phyloP scores from a whole-genome alignment of 2,888 invertebrate genomes.

The Metacarcinus magister region DNA sequence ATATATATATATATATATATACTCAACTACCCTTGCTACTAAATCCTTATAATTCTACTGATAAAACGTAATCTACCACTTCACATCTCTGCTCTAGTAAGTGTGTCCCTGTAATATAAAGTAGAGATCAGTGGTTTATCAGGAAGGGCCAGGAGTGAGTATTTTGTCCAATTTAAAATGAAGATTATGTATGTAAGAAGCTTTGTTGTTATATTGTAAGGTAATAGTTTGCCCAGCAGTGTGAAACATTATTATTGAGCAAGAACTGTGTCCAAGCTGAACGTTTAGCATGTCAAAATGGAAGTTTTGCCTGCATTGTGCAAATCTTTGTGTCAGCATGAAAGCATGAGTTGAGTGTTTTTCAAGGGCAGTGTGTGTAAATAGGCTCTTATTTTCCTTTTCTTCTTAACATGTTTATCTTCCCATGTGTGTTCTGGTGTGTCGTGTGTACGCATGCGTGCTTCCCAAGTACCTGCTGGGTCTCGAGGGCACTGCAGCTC shows the following conservation, averaged over 20 bases:
- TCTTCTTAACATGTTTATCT: background rate
- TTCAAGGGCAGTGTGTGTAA: constrained; percentile 28
- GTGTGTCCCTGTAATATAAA: constrained; percentile 4
- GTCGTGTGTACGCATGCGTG: constrained; percentile 43
- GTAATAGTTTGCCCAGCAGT: background rate
- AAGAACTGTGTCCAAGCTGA: background rate
- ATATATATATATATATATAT: constrained; percentile 63
- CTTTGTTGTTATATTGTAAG: constrained; percentile 22
- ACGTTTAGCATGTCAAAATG: background rate
- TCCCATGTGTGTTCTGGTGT: constrained; percentile 46
- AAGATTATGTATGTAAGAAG: constrained; percentile 49
- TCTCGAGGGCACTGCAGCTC: constrained; percentile 43
- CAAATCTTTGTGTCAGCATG: constrained; percentile 1
- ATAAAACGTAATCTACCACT: background rate
- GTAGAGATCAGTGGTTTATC: constrained; percentile 8
- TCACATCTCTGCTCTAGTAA: background rate
- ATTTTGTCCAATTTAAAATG: constrained; percentile 54
- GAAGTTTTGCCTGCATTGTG: constrained; percentile 2
- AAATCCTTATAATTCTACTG: background rate
- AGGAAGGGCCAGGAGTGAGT: constrained; percentile 37
- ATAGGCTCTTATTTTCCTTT: background rate
- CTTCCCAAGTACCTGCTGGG: constrained; percentile 46
- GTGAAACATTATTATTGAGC: background rate
- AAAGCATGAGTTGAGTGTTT: constrained; percentile 48
- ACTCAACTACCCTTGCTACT: background rate